These are phyloP conservation scores for Bufo bufo DNA, from an alignment of 2,113 vertebrate genomes.

Conservation along the genomic window DNA sequence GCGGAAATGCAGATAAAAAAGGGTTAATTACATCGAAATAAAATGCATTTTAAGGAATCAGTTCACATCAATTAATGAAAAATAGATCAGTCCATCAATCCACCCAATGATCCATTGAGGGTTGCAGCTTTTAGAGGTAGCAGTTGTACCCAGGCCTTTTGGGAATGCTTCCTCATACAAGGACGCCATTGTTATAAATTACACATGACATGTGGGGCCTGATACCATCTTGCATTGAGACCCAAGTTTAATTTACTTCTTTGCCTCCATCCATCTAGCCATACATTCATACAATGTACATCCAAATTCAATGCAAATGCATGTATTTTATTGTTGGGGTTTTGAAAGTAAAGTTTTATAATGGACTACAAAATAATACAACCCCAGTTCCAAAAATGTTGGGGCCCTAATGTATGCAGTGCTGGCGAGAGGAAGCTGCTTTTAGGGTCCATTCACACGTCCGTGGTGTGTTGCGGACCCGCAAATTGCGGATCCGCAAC, in stretches of 20 bases:
- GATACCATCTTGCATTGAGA: background rate
- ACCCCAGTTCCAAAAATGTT: too few relatives aligned
- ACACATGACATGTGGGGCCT: background rate
- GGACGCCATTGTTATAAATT: background rate
- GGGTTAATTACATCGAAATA: constrained; percentile 2
- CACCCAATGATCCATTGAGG: background rate
- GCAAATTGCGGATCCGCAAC: too few relatives aligned
- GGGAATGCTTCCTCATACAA: background rate
- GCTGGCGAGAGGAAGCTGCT: too few relatives aligned
- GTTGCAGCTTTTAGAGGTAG: background rate
- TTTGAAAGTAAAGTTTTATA: too few relatives aligned
- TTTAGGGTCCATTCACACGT: too few relatives aligned
- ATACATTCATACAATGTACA: background rate
- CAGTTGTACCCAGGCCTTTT: background rate
- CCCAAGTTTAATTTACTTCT: background rate
- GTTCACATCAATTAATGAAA: background rate
- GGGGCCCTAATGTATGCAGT: too few relatives aligned
- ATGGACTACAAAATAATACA: too few relatives aligned
- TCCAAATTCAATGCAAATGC: too few relatives aligned
- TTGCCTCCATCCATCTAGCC: background rate
- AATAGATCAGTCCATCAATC: background rate
- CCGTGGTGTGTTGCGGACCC: too few relatives aligned
- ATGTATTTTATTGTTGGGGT: too few relatives aligned
- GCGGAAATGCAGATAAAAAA: background rate
- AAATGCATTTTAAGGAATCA: background rate